Conservation (phyloP, 2,888 invertebrate genomes). For the Thera obeliscata region DNA sequence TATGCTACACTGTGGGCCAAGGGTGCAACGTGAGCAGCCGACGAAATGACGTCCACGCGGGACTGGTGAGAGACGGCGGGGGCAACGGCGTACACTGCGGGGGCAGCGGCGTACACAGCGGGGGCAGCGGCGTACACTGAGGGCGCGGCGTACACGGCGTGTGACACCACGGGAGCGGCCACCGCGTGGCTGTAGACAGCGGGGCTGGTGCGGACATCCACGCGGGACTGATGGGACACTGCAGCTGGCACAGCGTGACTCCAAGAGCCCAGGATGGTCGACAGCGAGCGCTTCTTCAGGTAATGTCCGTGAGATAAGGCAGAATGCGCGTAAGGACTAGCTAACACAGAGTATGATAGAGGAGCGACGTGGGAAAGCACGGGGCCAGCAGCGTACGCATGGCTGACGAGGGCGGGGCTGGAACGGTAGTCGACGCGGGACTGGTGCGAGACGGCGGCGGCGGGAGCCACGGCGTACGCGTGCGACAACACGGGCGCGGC, state of each 20-base stretch:
- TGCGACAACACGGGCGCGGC: slow-evolving; percentile 59
- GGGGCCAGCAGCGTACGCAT: slow-evolving; percentile 56
- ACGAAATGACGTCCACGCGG: slow-evolving; percentile 63
- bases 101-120: slow-evolving; percentile 44
- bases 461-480: slow-evolving; percentile 61
- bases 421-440: slow-evolving; percentile 57
- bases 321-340: slow-evolving; percentile 28
- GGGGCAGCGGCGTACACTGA: slow-evolving; percentile 31
- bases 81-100: slow-evolving; percentile 57
- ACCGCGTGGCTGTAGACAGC: slow-evolving; percentile 52
- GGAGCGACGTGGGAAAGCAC: slow-evolving; percentile 48
- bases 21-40: slow-evolving; percentile 57
- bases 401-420: slow-evolving; percentile 26
- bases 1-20: slow-evolving; percentile 63
- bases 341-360: slow-evolving; percentile 26
- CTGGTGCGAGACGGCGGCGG: slow-evolving; percentile 79
- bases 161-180: slow-evolving; percentile 44
- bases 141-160: slow-evolving; percentile 32
- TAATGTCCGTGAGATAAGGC: slow-evolving; percentile 25
- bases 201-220: slow-evolving; percentile 60
- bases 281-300: slow-evolving; percentile 28
- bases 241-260: slow-evolving; percentile 50
- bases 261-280: slow-evolving; percentile 27
- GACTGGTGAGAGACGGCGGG: slow-evolving; percentile 81
- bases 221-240: slow-evolving; percentile 68